Evolutionary conservation across 2,888 invertebrate species (phyloP), one percentile per base, ranked within the genome.

Genomic region (Ophion ellenae): DNA sequence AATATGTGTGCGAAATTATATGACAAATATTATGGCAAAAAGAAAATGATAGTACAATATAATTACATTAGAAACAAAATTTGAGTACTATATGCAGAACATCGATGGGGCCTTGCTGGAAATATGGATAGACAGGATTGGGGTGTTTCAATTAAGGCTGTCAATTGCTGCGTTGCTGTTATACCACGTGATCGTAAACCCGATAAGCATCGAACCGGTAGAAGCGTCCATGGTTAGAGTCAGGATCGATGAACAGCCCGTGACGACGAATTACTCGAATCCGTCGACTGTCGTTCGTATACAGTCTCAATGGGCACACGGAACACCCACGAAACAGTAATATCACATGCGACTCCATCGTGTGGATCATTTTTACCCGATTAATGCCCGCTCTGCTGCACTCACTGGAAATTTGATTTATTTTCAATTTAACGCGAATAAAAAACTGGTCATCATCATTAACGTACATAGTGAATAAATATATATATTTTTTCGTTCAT

Each of bases 211-310:
- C 40, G 59, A 40, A 1, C 74, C 45, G 28, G 40, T 45, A 40
- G 61, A 40, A 20, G 61, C 14, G 45, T 61, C 24, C 10, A 7
- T 36, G 57, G 59, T 20, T 59, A 74, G n/a, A 36, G 5, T 7
- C 10, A 61, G 61, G 74, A 74, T 74, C 74, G 24, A 74, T 74
- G 61, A 61, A 74, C 61, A 59, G 28, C 61, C 45, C 24, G 32
- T 20, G 36, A 74, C 74, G 74, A 74, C 17, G 6, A 24, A 74
- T 61, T 14, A 24, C n/a, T 61, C 45, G 57, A 74, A 74, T 61
- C 45, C 61, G 61, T 63, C 20, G 74, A 61, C 61, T 63, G 74
- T 32, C 74, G 14, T 63, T 61, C 45, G 61, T 61, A 53, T 17
- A 17, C 17, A 9, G 24, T 17, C 45, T 40, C 61, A 10, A 36